phyloP scores from a whole-genome alignment of 2,888 invertebrate genomes.

The Nesidiocoris tenuis region DNA sequence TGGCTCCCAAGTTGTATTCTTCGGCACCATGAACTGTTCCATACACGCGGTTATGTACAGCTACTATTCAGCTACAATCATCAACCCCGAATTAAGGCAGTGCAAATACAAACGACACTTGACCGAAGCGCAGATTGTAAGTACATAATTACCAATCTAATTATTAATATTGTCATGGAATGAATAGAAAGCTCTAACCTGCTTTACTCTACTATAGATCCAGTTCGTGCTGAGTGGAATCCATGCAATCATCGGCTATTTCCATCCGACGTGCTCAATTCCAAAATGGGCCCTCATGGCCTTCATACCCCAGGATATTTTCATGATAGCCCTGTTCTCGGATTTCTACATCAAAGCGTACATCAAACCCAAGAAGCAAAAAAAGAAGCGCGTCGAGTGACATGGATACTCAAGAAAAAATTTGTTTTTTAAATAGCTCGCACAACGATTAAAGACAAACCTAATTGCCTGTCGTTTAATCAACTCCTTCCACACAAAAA shows the following conservation, averaged over 20 bases:
- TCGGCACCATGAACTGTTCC: slow-evolving; percentile 57
- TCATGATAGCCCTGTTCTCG: slow-evolving; percentile 66
- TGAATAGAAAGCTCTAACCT: background rate
- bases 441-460: too few relatives aligned
- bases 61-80: slow-evolving; percentile 58
- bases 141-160: background rate
- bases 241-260: slow-evolving; percentile 58
- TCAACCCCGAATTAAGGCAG: slow-evolving; percentile 56
- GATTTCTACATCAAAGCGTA: slow-evolving; percentile 70
- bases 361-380: slow-evolving; percentile 21
- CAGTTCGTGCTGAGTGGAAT: slow-evolving; percentile 65
- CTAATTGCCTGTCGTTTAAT: too few relatives aligned
- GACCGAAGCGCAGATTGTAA: slow-evolving; percentile 48
- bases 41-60: slow-evolving; percentile 60
- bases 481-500: too few relatives aligned
- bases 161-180: background rate
- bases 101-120: slow-evolving; percentile 46
- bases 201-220: slow-evolving; percentile 56
- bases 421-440: too few relatives aligned
- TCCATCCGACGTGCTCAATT: slow-evolving; percentile 61
- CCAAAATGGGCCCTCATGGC: slow-evolving; percentile 61
- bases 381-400: too few relatives aligned
- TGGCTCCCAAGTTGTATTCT: slow-evolving; percentile 58
- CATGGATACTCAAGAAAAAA: too few relatives aligned
- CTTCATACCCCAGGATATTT: slow-evolving; percentile 65